A percentile compares a stretch with the other conserved stretches of the same genome.
These are phyloP conservation scores for Heteromyza rotundicornis DNA, from an alignment of 2,888 invertebrate species.

Conservation along the genomic window DNA sequence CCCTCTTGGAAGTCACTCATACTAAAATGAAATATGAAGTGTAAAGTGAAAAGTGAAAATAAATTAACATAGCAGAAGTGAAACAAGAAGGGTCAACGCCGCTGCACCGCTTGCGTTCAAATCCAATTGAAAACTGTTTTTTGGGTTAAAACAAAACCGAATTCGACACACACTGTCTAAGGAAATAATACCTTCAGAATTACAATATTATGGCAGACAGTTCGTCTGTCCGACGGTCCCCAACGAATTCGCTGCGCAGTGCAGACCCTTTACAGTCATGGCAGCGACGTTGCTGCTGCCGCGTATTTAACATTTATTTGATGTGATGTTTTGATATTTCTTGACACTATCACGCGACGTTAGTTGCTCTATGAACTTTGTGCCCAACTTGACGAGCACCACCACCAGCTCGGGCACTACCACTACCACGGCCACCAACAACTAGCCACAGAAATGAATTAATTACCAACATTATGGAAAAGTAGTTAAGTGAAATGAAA, in stretches of 20 bases:
- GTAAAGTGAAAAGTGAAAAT: constrained; percentile 28
- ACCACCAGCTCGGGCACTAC: constrained; percentile 4
- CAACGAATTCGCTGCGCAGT: not conserved
- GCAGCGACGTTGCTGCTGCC: constrained; percentile 28
- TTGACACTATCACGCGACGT: constrained; percentile 61
- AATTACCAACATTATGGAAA: constrained; percentile 55
- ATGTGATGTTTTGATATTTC: constrained; percentile 63
- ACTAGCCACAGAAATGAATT: constrained; percentile 49
- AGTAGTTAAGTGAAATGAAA: constrained; percentile 50
- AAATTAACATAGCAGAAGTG: constrained; percentile 20
- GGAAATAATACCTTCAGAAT: constrained; percentile 12
- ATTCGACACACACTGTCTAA: constrained; percentile 16
- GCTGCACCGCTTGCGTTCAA: not conserved
- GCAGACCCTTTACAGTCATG: constrained; percentile 16
- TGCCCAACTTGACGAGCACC: constrained; percentile 1
- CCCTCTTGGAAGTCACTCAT: not conserved
- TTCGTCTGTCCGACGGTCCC: constrained; percentile 10
- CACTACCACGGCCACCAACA: constrained; percentile 28
- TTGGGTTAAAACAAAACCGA: constrained; percentile 7
- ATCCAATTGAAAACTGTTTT: not conserved
- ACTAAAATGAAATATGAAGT: constrained; percentile 29
- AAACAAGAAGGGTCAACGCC: constrained; percentile 8
- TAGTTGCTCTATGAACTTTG: constrained; percentile 28
- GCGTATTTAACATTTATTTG: constrained; percentile 60
- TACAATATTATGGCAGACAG: constrained; percentile 14